Evolutionary conservation across 2,113 vertebrate species (phyloP), one percentile per base, ranked within the genome.

Genomic region (Nothocercus julius): DNA sequence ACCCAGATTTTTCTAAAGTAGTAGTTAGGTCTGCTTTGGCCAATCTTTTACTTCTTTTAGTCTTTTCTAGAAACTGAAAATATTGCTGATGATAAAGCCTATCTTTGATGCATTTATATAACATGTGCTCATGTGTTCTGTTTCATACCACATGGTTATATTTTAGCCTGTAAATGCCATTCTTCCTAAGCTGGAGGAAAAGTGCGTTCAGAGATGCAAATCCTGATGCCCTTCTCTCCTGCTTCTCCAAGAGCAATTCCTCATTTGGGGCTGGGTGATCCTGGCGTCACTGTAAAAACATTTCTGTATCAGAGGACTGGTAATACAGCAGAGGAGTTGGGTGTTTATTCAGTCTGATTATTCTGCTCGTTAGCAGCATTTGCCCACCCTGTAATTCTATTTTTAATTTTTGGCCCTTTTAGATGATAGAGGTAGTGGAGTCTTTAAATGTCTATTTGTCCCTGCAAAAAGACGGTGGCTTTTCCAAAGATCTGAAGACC

Each of bases 11-110:
- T 27, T 44, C 67, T 83, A 45, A 82, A 93, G 30, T 11, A 62
- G 51, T 66, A 69, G 32, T 93, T 88, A 75, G 47, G 20, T 73
- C 44, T 92, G 21, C 44, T 86, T 4, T 59, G 81, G 80, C 90
- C 88, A 93, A 93, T 91, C 90, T 94, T 89, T 51, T 91, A 81
- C 79, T 91, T 93, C 89, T 87, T 78, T 1, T 68, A 93, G 34
- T 4, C 47, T 84, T 91, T 96, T 95, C 40, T 92, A 93, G 82
- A 86, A 88, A 82, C 93, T 88, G 73, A 85, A 96, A 96, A 89
- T 73, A 64, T 15, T 86, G 64, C 51, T 93, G 42, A 49, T 78
- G 34, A 49, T 81, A 85, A 93, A 94, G 78, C 5, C 13, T 90
- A 83, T 77, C 87, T 95, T 86, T 95, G 87, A 90, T 92, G 53